These are phyloP conservation scores for Embidobia sp. DNA, from an alignment of 2,888 invertebrate genomes.

Conservation along the genomic window DNA sequence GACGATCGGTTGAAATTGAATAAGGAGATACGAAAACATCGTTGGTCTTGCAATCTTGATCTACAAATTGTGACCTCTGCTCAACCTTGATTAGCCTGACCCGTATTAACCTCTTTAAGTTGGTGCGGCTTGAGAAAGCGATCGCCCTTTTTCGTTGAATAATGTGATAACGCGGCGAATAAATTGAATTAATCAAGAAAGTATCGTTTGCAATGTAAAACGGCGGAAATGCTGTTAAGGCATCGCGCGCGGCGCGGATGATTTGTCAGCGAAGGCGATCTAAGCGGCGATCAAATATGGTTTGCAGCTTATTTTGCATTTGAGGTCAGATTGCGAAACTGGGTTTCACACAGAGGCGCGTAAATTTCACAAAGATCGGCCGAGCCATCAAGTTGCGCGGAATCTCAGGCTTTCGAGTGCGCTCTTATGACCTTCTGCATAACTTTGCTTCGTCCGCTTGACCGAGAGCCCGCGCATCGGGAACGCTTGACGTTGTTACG, in stretches of 20 bases:
- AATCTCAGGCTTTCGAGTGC: slow-evolving; percentile 72
- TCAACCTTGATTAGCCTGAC: slow-evolving; percentile 52
- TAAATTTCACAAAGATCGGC: slow-evolving; percentile 71
- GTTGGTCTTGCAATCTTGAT: slow-evolving; percentile 40
- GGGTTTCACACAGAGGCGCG: slow-evolving; percentile 69
- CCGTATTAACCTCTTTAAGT: slow-evolving; percentile 52
- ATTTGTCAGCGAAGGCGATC: slow-evolving; percentile 60
- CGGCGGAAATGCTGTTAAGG: slow-evolving; percentile 48
- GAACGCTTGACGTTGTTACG: slow-evolving; percentile 79
- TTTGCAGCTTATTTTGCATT: slow-evolving; percentile 63
- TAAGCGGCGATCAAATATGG: slow-evolving; percentile 57
- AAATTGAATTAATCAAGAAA: slow-evolving; percentile 59
- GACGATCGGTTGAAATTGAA: slow-evolving; percentile 31
- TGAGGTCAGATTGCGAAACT: slow-evolving; percentile 66
- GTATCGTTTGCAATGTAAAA: slow-evolving; percentile 58
- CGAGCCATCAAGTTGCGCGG: slow-evolving; percentile 67
- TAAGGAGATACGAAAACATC: slow-evolving; percentile 41
- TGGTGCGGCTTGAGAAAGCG: slow-evolving; percentile 49
- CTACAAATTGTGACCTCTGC: slow-evolving; percentile 53
- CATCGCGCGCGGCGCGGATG: slow-evolving; percentile 31
- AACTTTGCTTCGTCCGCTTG: slow-evolving; percentile 77
- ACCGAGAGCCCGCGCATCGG: slow-evolving; percentile 76
- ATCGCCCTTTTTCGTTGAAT: slow-evolving; percentile 48
- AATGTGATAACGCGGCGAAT: slow-evolving; percentile 50
- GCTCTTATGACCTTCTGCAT: slow-evolving; percentile 77